A percentile compares a stretch with the other conserved stretches of the same genome.
Conservation (phyloP, 2,113 vertebrate genomes). For the Xyliphius kryptos region DNA sequence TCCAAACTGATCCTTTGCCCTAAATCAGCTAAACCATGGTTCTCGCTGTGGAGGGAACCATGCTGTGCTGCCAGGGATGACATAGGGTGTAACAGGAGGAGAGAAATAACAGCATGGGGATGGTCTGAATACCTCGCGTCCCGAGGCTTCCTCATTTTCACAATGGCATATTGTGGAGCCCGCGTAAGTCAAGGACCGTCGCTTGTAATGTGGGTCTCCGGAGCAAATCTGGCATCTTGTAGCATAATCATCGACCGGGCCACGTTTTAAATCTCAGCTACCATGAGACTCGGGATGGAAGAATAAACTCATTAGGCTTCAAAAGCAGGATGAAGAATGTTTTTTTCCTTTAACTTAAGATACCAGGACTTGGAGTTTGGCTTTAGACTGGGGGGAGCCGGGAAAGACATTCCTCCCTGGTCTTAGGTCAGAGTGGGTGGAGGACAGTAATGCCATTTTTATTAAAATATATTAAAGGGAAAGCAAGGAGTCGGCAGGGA, state of each 20-base stretch:
- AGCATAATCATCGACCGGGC: background rate
- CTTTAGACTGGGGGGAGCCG: constrained; percentile 26
- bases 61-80: constrained; percentile 41
- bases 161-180: constrained; percentile 43
- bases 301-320: too few relatives aligned
- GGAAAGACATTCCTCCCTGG: constrained; percentile 57
- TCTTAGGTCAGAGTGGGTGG: constrained; percentile 40
- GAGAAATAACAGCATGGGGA: constrained; percentile 45
- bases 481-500: constrained; percentile 43
- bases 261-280: too few relatives aligned
- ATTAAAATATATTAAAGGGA: constrained; percentile 67
- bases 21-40: constrained; percentile 33
- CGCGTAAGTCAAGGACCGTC: constrained; percentile 11
- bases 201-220: constrained; percentile 3
- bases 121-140: constrained; percentile 42
- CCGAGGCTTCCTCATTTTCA: constrained; percentile 39
- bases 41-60: constrained; percentile 47
- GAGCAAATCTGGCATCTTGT: constrained; percentile 11
- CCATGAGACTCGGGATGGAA: too few relatives aligned
- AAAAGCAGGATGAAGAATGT: background rate
- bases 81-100: constrained; percentile 44
- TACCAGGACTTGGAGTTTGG: constrained; percentile 33
- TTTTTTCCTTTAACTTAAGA: constrained; percentile 11
- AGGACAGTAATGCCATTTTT: constrained; percentile 66
- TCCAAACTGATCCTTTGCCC: constrained; percentile 33